phyloP scores from a whole-genome alignment of 2,888 invertebrate genomes.

The Drosophila helvetica region DNA sequence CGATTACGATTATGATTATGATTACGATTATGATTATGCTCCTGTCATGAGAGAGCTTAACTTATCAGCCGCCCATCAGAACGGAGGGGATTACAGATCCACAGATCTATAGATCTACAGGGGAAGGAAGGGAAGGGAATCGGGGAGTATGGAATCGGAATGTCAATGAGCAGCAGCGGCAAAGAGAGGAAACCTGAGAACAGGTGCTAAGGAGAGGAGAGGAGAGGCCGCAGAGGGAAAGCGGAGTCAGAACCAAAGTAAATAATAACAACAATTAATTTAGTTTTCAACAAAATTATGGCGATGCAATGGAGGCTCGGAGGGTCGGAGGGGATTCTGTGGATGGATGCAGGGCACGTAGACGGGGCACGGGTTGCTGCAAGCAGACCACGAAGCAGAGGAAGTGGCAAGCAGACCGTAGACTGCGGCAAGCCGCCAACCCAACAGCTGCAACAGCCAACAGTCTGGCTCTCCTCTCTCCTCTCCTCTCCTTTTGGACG shows the following conservation, averaged over 20 bases:
- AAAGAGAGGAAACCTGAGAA: slow-evolving; percentile 28
- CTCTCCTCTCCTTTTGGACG: slow-evolving; percentile 16
- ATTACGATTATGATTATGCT: slow-evolving; percentile 57
- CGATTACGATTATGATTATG: slow-evolving; percentile 62
- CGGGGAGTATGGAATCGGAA: slow-evolving; percentile 47
- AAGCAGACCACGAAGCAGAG: slow-evolving; percentile 75
- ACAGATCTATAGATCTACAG: slow-evolving; percentile 64
- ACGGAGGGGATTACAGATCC: slow-evolving; percentile 58
- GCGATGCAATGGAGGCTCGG: slow-evolving; percentile 8
- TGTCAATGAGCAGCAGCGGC: slow-evolving; percentile 65
- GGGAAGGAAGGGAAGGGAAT: slow-evolving; percentile 17
- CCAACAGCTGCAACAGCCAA: slow-evolving; percentile 44
- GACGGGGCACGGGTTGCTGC: slow-evolving; percentile 71
- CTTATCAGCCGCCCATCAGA: slow-evolving; percentile 53
- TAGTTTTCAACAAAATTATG: slow-evolving; percentile 53
- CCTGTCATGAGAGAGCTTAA: slow-evolving; percentile 39
- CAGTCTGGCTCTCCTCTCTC: no score
- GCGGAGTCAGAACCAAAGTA: slow-evolving; percentile 22
- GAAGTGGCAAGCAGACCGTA: slow-evolving; percentile 65
- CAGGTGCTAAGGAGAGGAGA: slow-evolving; percentile 55
- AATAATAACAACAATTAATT: slow-evolving; percentile 73
- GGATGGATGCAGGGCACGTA: slow-evolving; percentile 60
- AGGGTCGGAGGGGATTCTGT: background rate
- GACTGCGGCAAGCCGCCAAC: slow-evolving; percentile 76
- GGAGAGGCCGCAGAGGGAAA: slow-evolving; percentile 4